These are phyloP conservation scores for Agapornis roseicollis DNA, from an alignment of 2,113 vertebrate species.

Conservation along the genomic window DNA sequence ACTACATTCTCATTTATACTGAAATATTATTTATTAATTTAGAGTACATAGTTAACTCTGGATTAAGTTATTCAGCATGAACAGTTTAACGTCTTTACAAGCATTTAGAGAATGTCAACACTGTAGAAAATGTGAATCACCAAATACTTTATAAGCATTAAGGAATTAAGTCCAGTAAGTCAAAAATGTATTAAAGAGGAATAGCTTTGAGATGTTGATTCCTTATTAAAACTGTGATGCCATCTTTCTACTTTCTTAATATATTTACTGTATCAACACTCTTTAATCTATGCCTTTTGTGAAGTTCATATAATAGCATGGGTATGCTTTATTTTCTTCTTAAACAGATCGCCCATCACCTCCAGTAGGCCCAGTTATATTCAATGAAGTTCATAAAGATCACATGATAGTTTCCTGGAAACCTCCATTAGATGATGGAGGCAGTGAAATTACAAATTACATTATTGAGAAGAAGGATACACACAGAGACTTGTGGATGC, in stretches of 20 bases:
- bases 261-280: not conserved
- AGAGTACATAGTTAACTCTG: not conserved
- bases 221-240: not conserved
- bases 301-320: not conserved
- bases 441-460: constrained; percentile 92
- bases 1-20: not conserved
- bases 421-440: constrained; percentile 93
- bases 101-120: not conserved
- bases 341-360: constrained; percentile 89
- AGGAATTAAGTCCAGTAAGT: not conserved
- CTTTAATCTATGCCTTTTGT: not conserved
- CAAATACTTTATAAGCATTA: not conserved
- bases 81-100: not conserved
- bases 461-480: constrained; percentile 92
- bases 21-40: not conserved
- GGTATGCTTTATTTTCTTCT: not conserved
- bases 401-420: constrained; percentile 96
- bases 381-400: constrained; percentile 94
- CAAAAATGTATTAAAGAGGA: not conserved
- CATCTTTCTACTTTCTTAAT: not conserved
- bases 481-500: constrained; percentile 92
- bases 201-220: not conserved
- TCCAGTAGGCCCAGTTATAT: constrained; percentile 92
- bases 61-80: not conserved
- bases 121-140: not conserved